Evolutionary conservation across 2,113 vertebrate species (phyloP).

Genomic region (Jaculus jaculus): DNA sequence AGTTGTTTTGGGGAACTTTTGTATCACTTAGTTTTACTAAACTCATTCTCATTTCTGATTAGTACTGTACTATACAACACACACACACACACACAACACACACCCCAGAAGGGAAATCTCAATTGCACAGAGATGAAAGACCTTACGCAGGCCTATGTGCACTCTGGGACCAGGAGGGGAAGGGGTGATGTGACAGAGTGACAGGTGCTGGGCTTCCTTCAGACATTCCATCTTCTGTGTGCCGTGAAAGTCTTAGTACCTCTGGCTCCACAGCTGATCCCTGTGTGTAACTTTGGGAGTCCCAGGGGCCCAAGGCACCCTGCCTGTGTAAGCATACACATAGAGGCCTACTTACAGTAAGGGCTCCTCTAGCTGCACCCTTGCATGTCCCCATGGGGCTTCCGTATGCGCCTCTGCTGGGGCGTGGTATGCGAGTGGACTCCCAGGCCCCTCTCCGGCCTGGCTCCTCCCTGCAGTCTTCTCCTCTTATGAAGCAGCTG

Average conservation of each 20-base stretch:
- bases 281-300: not conserved
- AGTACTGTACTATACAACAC: not conserved
- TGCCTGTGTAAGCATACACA: fast-evolving
- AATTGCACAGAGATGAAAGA: not conserved
- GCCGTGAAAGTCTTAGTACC: not conserved
- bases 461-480: not conserved
- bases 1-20: not conserved
- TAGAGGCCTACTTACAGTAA: too few species aligned
- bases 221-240: not conserved
- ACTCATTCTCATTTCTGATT: not conserved
- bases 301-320: not conserved
- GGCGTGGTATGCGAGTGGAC: not conserved
- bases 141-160: fast-evolving
- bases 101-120: not conserved
- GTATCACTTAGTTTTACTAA: not conserved
- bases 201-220: not conserved
- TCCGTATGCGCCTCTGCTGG: not conserved
- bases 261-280: not conserved
- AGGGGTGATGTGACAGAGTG: not conserved
- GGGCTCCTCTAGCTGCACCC: too few species aligned
- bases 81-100: too few species aligned
- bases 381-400: fast-evolving
- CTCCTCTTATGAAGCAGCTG: not conserved
- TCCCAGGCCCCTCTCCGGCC: too few species aligned
- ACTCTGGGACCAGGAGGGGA: too few species aligned